Evolutionary conservation across 2,113 vertebrate species (phyloP).

Genomic region (Rhombomys opimus): DNA sequence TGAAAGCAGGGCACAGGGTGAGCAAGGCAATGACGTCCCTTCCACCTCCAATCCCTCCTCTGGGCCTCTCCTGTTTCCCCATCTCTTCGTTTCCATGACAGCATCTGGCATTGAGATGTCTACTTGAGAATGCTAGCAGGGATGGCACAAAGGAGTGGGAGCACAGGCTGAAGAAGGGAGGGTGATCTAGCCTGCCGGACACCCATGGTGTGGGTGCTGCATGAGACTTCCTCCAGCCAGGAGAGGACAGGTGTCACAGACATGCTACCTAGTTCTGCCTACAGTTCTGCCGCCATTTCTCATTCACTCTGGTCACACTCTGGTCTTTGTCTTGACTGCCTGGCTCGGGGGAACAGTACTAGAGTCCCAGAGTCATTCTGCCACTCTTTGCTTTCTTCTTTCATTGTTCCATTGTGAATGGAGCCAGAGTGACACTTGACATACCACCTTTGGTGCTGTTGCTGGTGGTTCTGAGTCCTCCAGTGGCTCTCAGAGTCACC

Average conservation of each 20-base stretch:
- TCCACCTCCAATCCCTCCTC: not conserved
- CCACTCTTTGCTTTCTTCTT: not conserved
- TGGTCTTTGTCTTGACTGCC: not conserved
- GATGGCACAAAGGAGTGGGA: not conserved
- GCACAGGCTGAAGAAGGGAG: not conserved
- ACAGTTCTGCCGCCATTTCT: not conserved
- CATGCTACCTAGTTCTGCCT: not conserved
- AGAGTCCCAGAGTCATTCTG: too few species aligned
- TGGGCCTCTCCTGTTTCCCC: not conserved
- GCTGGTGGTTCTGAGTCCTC: not conserved
- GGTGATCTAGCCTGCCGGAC: not conserved
- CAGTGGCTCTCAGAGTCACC: not conserved
- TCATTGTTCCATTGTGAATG: rapidly evolving
- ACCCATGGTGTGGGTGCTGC: not conserved
- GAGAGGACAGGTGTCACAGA: not conserved
- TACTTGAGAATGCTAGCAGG: constrained; percentile 55
- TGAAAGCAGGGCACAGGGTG: not conserved
- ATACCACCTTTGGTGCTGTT: rapidly evolving
- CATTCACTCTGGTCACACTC: not conserved
- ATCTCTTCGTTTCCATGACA: constrained; percentile 78
- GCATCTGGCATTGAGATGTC: constrained; percentile 40
- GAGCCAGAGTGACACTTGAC: too few species aligned
- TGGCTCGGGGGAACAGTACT: not conserved
- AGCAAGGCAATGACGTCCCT: not conserved
- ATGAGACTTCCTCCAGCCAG: not conserved